A percentile compares a stretch with the other conserved stretches of the same genome.
phyloP scores from a whole-genome alignment of 2,888 invertebrate species.

The Zootermopsis nevadensis region DNA sequence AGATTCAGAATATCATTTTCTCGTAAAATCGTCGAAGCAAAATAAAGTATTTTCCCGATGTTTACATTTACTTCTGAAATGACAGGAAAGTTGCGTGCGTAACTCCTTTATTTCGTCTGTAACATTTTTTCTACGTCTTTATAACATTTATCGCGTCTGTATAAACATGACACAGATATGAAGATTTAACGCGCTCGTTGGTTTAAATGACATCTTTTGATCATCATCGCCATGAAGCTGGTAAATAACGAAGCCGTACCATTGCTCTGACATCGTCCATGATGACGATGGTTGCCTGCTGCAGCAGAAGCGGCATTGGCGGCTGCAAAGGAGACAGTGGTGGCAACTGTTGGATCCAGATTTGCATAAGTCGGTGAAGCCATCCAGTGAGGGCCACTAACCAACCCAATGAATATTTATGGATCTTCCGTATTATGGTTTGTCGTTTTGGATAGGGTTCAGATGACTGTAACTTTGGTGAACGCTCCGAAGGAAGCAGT shows the following conservation, averaged over 20 bases:
- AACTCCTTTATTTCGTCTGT: neutral
- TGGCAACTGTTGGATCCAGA: slow-evolving; percentile 18
- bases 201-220: neutral
- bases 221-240: neutral
- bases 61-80: too few relatives aligned
- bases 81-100: too few relatives aligned
- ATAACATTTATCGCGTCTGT: neutral
- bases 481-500: slow-evolving; percentile 9
- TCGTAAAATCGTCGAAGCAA: too few relatives aligned
- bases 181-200: neutral
- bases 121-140: neutral
- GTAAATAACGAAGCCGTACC: too few relatives aligned
- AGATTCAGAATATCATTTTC: too few relatives aligned
- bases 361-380: slow-evolving; percentile 54
- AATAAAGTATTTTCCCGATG: too few relatives aligned
- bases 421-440: slow-evolving; percentile 51
- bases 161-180: neutral
- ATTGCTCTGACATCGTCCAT: neutral
- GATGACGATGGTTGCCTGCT: neutral
- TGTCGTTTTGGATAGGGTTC: slow-evolving; percentile 48
- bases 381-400: slow-evolving; percentile 41
- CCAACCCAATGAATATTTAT: slow-evolving; percentile 54
- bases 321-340: neutral
- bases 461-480: slow-evolving; percentile 31
- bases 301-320: neutral